Conservation (phyloP, 2,797 vertebrate genomes). For the Cirrhinus mrigala region DNA sequence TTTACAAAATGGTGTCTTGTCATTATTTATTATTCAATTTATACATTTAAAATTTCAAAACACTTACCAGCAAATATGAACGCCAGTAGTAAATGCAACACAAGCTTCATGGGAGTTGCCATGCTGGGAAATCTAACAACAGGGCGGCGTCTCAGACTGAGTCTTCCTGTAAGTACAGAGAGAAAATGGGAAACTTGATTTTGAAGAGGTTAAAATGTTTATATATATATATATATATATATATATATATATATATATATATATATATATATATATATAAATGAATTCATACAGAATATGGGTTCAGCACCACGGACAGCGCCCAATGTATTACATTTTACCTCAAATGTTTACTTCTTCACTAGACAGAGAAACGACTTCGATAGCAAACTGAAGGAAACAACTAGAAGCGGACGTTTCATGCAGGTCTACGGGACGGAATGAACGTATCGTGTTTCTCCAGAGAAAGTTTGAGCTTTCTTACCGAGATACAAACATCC, state of each 20-base stretch:
- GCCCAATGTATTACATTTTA: conserved; percentile 41
- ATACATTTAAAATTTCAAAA: not conserved
- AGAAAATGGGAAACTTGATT: not conserved
- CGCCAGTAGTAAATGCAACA: conserved; percentile 66
- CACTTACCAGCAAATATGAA: conserved; percentile 76
- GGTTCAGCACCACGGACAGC: conserved; percentile 78
- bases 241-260: not conserved
- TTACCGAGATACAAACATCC: conserved; percentile 36
- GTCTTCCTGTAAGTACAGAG: conserved; percentile 52
- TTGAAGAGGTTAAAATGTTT: not conserved
- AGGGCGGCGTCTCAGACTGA: conserved; percentile 56
- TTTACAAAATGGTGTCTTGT: not conserved
- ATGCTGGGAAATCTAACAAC: conserved; percentile 69
- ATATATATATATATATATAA: not conserved
- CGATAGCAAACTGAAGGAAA: not conserved
- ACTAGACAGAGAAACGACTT: not conserved
- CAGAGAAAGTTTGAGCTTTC: conserved; percentile 46
- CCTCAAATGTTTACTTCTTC: not conserved
- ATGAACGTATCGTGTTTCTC: not conserved
- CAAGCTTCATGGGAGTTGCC: conserved; percentile 66
- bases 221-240: not conserved
- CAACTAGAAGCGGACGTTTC: not conserved
- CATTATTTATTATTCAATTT: not conserved
- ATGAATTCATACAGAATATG: not conserved
- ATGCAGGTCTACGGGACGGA: not conserved